Conservation (phyloP, 1,140 invertebrate genomes). For the Aphis gossypii region DNA sequence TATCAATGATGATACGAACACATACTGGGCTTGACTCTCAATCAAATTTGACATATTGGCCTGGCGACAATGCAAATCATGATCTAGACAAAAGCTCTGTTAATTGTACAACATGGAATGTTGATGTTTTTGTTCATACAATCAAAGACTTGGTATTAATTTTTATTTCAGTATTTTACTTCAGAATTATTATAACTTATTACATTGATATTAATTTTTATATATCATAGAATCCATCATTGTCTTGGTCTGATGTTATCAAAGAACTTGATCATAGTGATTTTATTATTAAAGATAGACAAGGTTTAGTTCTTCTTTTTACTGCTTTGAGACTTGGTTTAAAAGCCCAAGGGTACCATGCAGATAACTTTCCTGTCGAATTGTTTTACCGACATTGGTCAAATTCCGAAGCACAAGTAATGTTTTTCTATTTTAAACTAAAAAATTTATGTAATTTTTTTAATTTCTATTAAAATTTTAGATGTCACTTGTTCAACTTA, state of each 20-base stretch:
- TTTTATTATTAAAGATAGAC: slow-evolving; percentile 86
- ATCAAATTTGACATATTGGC: slow-evolving; percentile 59
- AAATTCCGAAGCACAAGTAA: slow-evolving; percentile 83
- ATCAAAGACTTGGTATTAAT: slow-evolving; percentile 81
- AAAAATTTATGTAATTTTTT: background rate
- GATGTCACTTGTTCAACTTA: slow-evolving; percentile 84
- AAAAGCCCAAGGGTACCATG: slow-evolving; percentile 75
- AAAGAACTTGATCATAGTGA: slow-evolving; percentile 88
- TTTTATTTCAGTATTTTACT: slow-evolving; percentile 47
- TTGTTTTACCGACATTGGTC: slow-evolving; percentile 89
- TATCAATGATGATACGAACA: slow-evolving; percentile 86
- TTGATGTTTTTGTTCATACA: slow-evolving; percentile 89
- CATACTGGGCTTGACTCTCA: slow-evolving; percentile 76
- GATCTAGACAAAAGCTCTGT: slow-evolving; percentile 59
- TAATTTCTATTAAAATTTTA: slow-evolving; percentile 65
- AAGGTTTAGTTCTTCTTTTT: slow-evolving; percentile 81
- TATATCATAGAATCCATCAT: slow-evolving; percentile 70
- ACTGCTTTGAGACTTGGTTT: slow-evolving; percentile 79
- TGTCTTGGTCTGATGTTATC: slow-evolving; percentile 93
- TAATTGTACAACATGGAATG: slow-evolving; percentile 81
- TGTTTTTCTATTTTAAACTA: slow-evolving; percentile 35
- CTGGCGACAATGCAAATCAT: slow-evolving; percentile 59
- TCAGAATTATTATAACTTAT: background rate
- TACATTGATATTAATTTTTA: slow-evolving; percentile 48
- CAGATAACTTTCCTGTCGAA: slow-evolving; percentile 86